Conservation (phyloP, 2,888 invertebrate species). For the Gordius sp. region DNA sequence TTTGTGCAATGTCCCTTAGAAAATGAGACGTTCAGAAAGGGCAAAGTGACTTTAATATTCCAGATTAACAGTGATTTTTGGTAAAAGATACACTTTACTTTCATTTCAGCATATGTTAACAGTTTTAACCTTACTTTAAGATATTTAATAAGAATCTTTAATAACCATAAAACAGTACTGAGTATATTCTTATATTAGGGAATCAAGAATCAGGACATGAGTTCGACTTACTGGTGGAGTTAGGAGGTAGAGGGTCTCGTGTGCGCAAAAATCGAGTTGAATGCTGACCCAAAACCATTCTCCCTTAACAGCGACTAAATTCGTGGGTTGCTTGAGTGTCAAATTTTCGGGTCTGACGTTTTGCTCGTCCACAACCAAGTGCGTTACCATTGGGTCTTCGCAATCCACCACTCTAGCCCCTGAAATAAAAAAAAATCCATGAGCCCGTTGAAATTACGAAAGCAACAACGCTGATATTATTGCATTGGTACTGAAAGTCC, state of each 20-base stretch:
- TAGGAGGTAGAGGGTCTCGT: conserved; percentile 64
- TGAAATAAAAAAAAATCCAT: conserved; percentile 22
- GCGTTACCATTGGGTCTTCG: conserved; percentile 58
- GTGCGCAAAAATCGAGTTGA: conserved; percentile 70
- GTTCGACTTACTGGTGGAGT: too few relatives aligned
- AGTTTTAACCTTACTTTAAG: too few relatives aligned
- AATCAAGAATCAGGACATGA: too few relatives aligned
- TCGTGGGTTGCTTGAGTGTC: not conserved
- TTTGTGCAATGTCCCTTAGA: too few relatives aligned
- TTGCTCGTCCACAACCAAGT: conserved; percentile 42
- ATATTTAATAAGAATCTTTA: too few relatives aligned
- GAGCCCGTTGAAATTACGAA: conserved; percentile 20
- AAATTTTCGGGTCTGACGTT: conserved; percentile 20
- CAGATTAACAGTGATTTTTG: too few relatives aligned
- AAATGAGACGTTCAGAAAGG: not conserved
- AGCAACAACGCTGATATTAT: conserved; percentile 18
- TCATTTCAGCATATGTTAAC: too few relatives aligned
- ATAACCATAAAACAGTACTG: too few relatives aligned
- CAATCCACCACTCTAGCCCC: conserved; percentile 44
- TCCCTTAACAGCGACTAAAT: conserved; percentile 9
- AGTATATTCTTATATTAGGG: too few relatives aligned
- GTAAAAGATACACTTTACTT: too few relatives aligned
- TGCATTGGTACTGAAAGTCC: not conserved
- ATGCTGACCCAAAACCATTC: conserved; percentile 95
- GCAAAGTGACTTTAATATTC: too few relatives aligned